phyloP scores from a whole-genome alignment of 2,888 invertebrate species.

The Trissolcus brochymenae region DNA sequence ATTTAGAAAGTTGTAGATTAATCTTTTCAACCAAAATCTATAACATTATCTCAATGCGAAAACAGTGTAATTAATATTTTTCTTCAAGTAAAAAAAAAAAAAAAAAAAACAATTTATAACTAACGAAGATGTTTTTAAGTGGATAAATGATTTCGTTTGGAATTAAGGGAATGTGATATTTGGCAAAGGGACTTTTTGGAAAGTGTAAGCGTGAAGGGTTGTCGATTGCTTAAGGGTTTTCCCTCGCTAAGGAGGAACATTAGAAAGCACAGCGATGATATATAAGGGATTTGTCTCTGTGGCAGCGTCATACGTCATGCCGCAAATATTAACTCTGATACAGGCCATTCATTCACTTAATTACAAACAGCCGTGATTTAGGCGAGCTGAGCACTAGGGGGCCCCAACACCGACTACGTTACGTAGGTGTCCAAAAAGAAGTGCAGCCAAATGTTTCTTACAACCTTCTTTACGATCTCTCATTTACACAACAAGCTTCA shows the following conservation, averaged over 20 bases:
- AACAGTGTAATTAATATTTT: too few relatives aligned
- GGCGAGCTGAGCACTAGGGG: slow-evolving; percentile 72
- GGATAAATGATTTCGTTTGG: too few relatives aligned
- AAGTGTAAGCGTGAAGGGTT: slow-evolving; percentile 22
- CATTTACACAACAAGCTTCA: slow-evolving; percentile 71
- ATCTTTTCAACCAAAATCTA: too few relatives aligned
- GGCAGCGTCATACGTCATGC: slow-evolving; percentile 75
- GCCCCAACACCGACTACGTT: slow-evolving; percentile 63
- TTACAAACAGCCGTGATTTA: slow-evolving; percentile 77
- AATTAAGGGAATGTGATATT: too few relatives aligned
- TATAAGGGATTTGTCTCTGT: slow-evolving; percentile 76
- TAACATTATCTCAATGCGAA: too few relatives aligned
- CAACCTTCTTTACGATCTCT: slow-evolving; percentile 71
- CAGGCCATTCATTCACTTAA: slow-evolving; percentile 77
- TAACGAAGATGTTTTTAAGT: too few relatives aligned
- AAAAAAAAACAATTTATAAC: too few relatives aligned
- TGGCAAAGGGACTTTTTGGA: background rate
- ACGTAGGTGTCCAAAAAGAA: slow-evolving; percentile 67
- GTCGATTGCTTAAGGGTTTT: slow-evolving; percentile 51
- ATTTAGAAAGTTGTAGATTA: too few relatives aligned
- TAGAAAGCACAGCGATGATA: slow-evolving; percentile 72
- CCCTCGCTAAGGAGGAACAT: slow-evolving; percentile 60
- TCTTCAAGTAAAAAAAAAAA: too few relatives aligned
- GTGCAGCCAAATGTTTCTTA: slow-evolving; percentile 64
- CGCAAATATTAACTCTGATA: slow-evolving; percentile 77